Evolutionary conservation across 2,888 invertebrate genomes (phyloP).

Genomic region (Drosophila sordidula): DNA sequence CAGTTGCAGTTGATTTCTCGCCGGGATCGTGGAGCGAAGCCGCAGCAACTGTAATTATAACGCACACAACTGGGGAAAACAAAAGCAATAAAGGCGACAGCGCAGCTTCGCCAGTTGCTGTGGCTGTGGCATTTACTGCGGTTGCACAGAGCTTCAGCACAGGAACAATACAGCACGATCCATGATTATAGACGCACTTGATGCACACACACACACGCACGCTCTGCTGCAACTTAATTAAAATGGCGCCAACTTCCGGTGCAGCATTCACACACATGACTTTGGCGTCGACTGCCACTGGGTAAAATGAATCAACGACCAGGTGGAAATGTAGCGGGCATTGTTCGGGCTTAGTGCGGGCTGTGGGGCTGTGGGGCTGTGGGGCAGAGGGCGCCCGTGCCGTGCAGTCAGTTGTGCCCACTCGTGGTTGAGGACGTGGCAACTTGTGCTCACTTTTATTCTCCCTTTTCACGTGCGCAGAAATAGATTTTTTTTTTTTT

Average conservation of each 20-base stretch:
- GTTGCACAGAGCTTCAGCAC: neutral
- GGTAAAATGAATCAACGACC: conserved; percentile 61
- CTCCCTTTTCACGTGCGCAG: conserved; percentile 7
- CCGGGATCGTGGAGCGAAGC: conserved; percentile 49
- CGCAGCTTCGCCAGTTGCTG: conserved; percentile 20
- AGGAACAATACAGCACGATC: conserved; percentile 25
- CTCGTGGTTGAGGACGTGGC: conserved; percentile 20
- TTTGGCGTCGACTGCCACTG: conserved; percentile 25
- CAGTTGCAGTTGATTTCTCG: conserved; percentile 62
- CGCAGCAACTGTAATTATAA: conserved; percentile 58
- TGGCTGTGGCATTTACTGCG: neutral
- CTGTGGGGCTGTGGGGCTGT: conserved; percentile 16
- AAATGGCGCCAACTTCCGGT: conserved; percentile 67
- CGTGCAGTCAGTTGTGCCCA: conserved; percentile 16
- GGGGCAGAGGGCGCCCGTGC: conserved; percentile 5
- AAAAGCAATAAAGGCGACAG: conserved; percentile 64
- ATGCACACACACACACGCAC: conserved; percentile 22
- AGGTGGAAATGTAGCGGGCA: conserved; percentile 53
- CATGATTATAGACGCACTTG: conserved; percentile 52
- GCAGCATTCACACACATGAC: conserved; percentile 33
- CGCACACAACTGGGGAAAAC: conserved; percentile 60
- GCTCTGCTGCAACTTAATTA: conserved; percentile 72
- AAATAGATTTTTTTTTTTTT: conserved; percentile 27
- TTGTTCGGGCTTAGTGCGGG: conserved; percentile 41
- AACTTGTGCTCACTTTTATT: conserved; percentile 7